Evolutionary conservation across 2,888 invertebrate species (phyloP), one percentile per base, ranked within the genome.

Genomic region (Drosophila robusta): DNA sequence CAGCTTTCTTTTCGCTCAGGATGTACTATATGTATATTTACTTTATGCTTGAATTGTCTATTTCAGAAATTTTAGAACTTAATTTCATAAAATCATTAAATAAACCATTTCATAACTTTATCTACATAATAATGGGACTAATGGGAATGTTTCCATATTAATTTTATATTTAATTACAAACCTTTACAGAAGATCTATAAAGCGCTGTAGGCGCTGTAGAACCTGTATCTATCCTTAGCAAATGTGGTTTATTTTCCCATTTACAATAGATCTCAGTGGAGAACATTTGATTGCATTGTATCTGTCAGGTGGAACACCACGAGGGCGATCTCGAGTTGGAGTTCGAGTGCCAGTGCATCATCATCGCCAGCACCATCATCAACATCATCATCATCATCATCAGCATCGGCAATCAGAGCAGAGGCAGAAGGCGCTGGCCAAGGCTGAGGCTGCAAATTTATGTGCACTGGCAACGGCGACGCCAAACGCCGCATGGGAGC

Each of bases 221-320:
- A 18, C n/a, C n/a, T n/a, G n/a, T n/a, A 18, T 18, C 7, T 26
- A 7, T 29, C 29, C 9, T 29, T 29, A 29, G 3, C 29, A 29
- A 29, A 9, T 29, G 29, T 3, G 9, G 29, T 29, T 29, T 29
- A 29, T 29, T 29, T 29, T 29, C 29, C 9, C 29, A 29, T 29
- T 29, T 9, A 9, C 8, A 55, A 44, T 39, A 34, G 54, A 45
- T 52, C 42, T 24, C 38, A 18, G 38, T 39, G 62, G 55, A 54
- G 11, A 34, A 38, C 50, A 65, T 39, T 52, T 60, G 56, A 66
- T 74, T 78, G 74, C 55, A 56, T 61, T 74, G 52, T 50, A 61
- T 49, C 41, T 74, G 73, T 74, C 74, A 78, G 60, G 47, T 66
- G 77, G 39, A 58, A 51, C 50, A 71, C 11, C 54, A 38, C 54